phyloP scores from a whole-genome alignment of 2,113 vertebrate genomes.

The Hippocampus barbouri region DNA sequence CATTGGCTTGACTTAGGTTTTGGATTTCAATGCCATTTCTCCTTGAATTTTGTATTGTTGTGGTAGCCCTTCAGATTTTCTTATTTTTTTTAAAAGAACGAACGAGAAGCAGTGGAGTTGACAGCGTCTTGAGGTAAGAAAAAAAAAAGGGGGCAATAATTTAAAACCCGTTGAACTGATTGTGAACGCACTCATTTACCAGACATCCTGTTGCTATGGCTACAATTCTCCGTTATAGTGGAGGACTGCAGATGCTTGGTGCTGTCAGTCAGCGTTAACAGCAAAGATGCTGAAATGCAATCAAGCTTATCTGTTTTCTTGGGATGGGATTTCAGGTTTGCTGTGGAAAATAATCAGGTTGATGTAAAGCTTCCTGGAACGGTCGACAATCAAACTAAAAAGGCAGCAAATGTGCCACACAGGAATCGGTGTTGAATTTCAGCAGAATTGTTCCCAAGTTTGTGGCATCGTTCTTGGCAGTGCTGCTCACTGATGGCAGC shows the following conservation, averaged over 20 bases:
- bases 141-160: neutral
- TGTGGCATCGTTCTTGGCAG: constrained; percentile 37
- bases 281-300: constrained; percentile 47
- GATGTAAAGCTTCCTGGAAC: constrained; percentile 22
- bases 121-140: neutral
- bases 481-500: constrained; percentile 19
- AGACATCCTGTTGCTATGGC: constrained; percentile 60
- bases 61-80: neutral
- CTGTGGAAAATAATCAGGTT: constrained; percentile 33
- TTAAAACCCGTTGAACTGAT: constrained; percentile 40
- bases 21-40: neutral
- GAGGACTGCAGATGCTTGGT: constrained; percentile 40
- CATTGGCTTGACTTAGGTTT: neutral
- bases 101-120: neutral
- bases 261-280: constrained; percentile 23
- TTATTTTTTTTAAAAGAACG: neutral
- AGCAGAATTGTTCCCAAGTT: constrained; percentile 13
- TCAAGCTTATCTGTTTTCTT: constrained; percentile 46
- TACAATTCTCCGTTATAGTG: constrained; percentile 38
- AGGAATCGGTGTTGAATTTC: neutral
- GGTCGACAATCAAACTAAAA: constrained; percentile 25
- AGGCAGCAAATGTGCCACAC: neutral
- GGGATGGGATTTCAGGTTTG: constrained; percentile 35
- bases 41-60: neutral
- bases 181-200: constrained; percentile 30